Conservation (phyloP, 2,797 vertebrate species). For the Potorous gilbertii region DNA sequence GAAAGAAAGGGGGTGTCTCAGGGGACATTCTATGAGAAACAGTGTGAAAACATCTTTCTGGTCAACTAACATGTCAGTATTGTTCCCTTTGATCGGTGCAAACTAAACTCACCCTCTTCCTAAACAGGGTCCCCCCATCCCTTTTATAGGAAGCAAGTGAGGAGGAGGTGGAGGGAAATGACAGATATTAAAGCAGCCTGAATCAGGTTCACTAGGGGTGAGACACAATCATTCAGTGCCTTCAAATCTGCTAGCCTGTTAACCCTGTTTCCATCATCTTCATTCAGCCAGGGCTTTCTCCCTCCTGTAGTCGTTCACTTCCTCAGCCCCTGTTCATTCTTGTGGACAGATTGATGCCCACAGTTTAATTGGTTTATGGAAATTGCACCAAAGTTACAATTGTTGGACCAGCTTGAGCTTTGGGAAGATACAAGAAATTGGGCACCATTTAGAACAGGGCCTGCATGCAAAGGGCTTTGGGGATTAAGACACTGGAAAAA, state of each 20-base stretch:
- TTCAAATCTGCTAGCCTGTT: constrained; percentile 67
- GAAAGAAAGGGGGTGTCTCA: constrained; percentile 70
- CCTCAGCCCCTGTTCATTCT: background rate
- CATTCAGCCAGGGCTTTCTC: constrained; percentile 38
- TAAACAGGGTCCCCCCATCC: constrained; percentile 56
- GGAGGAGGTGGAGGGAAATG: constrained; percentile 41
- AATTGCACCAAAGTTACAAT: constrained; percentile 41
- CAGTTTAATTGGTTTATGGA: constrained; percentile 71
- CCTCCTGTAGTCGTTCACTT: constrained; percentile 6
- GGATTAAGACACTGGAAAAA: background rate
- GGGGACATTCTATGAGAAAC: constrained; percentile 68
- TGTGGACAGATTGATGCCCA: background rate
- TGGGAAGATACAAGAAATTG: background rate
- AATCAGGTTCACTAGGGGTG: constrained; percentile 55
- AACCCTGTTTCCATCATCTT: constrained; percentile 40
- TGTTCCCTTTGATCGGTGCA: constrained; percentile 68
- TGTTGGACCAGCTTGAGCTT: background rate
- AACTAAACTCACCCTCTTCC: constrained; percentile 65
- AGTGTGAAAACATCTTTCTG: constrained; percentile 81
- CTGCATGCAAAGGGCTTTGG: background rate
- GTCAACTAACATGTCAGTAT: constrained; percentile 68
- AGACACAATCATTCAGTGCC: constrained; percentile 34
- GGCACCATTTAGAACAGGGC: background rate
- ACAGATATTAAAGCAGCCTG: constrained; percentile 55
- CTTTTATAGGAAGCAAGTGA: constrained; percentile 61